Conservation (phyloP, 2,113 vertebrate genomes). For the Scortum barcoo region DNA sequence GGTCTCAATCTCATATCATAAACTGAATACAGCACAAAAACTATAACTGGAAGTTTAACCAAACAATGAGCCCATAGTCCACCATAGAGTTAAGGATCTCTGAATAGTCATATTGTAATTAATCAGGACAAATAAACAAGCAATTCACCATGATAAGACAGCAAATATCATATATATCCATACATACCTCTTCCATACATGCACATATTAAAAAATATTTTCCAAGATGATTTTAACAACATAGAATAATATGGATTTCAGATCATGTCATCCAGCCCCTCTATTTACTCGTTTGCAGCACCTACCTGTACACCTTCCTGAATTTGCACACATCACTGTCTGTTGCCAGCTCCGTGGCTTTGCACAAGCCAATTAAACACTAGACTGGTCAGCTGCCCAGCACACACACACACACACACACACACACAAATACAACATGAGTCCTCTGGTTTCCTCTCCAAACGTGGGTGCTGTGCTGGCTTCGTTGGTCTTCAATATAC, state of each 20-base stretch:
- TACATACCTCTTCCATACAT: too few species aligned
- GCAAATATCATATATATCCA: background rate
- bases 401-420: background rate
- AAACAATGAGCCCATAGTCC: background rate
- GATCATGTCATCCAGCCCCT: background rate
- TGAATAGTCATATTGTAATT: background rate
- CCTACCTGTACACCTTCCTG: background rate
- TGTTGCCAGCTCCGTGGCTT: conserved; percentile 13
- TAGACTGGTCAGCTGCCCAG: conserved; percentile 46
- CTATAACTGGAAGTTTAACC: background rate
- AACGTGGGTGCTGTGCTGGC: conserved; percentile 53
- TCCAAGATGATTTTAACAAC: background rate
- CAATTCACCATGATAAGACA: background rate
- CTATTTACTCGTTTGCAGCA: background rate
- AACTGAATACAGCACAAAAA: background rate
- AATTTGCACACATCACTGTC: conserved; percentile 36
- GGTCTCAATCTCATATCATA: background rate
- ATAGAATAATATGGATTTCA: background rate
- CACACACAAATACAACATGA: conserved; percentile 24
- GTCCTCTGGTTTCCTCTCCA: conserved; percentile 50
- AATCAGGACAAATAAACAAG: background rate
- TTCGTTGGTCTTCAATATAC: conserved; percentile 45
- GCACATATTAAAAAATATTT: background rate
- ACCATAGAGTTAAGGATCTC: too few species aligned
- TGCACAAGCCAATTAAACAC: conserved; percentile 37